phyloP scores from a whole-genome alignment of 2,113 vertebrate genomes.

The Cottus gobio region DNA sequence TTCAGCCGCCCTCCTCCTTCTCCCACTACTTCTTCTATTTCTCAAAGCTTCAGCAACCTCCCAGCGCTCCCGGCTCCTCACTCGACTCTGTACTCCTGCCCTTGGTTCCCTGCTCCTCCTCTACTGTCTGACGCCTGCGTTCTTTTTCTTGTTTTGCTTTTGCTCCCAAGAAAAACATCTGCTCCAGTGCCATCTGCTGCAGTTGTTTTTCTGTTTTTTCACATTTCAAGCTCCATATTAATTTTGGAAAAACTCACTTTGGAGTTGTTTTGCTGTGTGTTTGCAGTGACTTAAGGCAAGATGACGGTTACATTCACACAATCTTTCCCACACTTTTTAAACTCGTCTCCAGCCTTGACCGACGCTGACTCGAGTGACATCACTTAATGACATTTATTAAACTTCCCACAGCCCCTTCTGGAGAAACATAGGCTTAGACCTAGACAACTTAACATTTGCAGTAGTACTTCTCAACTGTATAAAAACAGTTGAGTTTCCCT shows the following conservation, averaged over 20 bases:
- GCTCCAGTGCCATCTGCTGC: background rate
- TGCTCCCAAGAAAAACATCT: background rate
- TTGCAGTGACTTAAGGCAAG: background rate
- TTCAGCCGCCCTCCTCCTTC: conserved; percentile 50
- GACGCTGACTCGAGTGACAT: no score
- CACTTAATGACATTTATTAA: no score
- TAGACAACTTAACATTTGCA: no score
- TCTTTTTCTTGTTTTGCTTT: conserved; percentile 24
- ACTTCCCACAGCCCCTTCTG: no score
- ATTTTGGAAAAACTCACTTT: no score
- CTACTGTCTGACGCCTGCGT: conserved; percentile 1
- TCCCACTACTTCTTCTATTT: conserved; percentile 13
- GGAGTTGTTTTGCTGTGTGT: background rate
- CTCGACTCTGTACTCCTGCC: conserved; percentile 22
- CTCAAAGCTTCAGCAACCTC: conserved; percentile 22
- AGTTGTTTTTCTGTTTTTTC: conserved; percentile 14
- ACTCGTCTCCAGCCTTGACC: background rate
- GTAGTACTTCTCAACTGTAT: no score
- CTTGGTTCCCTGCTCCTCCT: conserved; percentile 25
- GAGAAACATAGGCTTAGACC: no score
- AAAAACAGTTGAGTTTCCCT: no score
- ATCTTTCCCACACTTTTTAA: background rate
- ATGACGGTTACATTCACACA: background rate
- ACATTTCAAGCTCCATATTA: background rate
- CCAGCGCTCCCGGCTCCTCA: conserved; percentile 22